Base-by-base conservation (phyloP, 2,888 invertebrate genomes). In the Bhutanitis thaidina region DNA sequence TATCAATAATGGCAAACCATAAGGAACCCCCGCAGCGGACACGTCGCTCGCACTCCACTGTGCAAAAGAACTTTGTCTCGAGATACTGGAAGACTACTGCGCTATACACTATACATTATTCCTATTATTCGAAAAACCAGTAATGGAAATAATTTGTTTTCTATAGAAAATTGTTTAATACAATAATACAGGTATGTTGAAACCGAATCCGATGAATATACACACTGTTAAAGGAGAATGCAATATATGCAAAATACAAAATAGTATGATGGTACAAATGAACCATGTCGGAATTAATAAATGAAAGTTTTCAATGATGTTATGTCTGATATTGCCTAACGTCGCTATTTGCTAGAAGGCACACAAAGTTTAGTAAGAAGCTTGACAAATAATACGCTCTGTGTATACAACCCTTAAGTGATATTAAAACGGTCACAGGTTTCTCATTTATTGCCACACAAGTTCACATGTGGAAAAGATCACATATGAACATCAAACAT, bases 351-450 rank as follows among this genome's bases (percentile, higher is more conserved):
- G 88, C 88, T 88, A 89, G 87, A 89, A 89, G 89, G 89, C 89
- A 89, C 89, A 88, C 81, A 85, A 85, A 87, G 86, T 87, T 87
- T 76, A 88, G 83, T 83, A 82, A 86, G 85, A 87, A 89, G 89
- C 89, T 83, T 87, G 84, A 82, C 85, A 79, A 83, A 80, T 71
- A 55, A 80, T 71, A 72, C 67, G 71, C 72, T 62, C 60, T 62
- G 69, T 60, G 57, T 58, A 57, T 58, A 64, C 64, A 56, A 57
- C 55, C 56, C 44, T 52, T 52, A 45, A 51, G 56, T 46, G 55
- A 59, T 60, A 61, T 57, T 56, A 57, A 46, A 48, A 51, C 32
- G 43, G 49, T 38, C 49, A 41, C 49, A 35, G 47, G 37, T 55
- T 32, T 57, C 52, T 52, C 46, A 56, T 57, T 59, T 58, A 60